phyloP scores from a whole-genome alignment of 1,140 invertebrate genomes.

The Caenorhabditis tropicalis region DNA sequence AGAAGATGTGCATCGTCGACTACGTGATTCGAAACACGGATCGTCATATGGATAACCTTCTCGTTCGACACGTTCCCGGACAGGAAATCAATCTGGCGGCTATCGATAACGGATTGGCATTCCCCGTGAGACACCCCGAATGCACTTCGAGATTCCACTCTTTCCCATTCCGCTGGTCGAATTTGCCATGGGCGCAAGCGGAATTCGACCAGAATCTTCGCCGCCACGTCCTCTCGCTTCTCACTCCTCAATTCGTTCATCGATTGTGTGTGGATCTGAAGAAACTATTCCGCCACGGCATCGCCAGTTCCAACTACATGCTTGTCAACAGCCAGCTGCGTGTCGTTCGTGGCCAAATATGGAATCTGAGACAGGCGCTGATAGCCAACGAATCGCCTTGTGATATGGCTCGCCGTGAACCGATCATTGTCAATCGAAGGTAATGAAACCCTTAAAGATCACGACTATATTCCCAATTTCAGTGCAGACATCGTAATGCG shows the following conservation, averaged over 20 bases:
- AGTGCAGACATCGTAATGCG: conserved; percentile 31
- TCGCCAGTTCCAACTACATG: conserved; percentile 50
- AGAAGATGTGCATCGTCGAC: conserved; percentile 65
- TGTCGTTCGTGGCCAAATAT: conserved; percentile 63
- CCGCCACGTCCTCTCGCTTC: conserved; percentile 51
- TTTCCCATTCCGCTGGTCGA: conserved; percentile 64
- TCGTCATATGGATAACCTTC: conserved; percentile 66
- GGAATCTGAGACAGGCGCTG: conserved; percentile 52
- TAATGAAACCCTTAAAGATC: background rate
- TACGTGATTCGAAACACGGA: conserved; percentile 68
- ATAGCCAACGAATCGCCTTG: conserved; percentile 44
- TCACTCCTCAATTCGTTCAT: conserved; percentile 64
- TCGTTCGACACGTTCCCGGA: conserved; percentile 66
- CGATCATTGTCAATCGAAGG: conserved; percentile 44
- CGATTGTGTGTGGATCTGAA: conserved; percentile 62
- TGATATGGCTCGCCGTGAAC: conserved; percentile 46
- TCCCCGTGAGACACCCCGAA: conserved; percentile 68
- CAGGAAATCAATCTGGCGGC: conserved; percentile 63
- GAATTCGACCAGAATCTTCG: conserved; percentile 58
- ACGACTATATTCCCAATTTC: conserved; percentile 10
- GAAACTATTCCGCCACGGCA: conserved; percentile 49
- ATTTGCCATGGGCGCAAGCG: conserved; percentile 59
- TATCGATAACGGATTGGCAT: conserved; percentile 69
- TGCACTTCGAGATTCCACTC: conserved; percentile 60
- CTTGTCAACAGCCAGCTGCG: conserved; percentile 61